Evolutionary conservation across 1,140 invertebrate genomes (phyloP), one percentile per base, ranked within the genome.

Genomic region (Drosophila kepulauana): DNA sequence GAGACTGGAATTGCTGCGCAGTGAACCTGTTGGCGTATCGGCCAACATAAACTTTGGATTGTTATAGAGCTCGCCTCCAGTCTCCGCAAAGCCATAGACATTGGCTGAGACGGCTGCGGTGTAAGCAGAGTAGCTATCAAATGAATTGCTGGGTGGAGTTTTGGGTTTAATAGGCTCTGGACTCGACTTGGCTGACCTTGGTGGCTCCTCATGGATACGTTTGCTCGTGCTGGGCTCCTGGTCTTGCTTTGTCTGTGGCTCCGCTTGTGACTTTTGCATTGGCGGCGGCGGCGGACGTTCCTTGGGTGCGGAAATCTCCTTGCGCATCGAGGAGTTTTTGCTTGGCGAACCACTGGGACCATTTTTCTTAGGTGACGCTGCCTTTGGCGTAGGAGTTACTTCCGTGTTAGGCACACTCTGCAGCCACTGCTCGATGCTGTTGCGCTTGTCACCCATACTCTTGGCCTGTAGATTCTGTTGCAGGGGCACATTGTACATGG

Each of bases 361-460:
- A 48, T 3, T 48, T 49, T 80, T 90, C 41, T 86, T 89, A 1
- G 63, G 48, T 0, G 62, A 28, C 0, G 43, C 6, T 1, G 43
- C 0, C 10, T 25, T 49, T 6, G 25, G 15, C 1, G 62, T 62
- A 41, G 51, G 56, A 1, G 57, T 11, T 0, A 68, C 25, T 30
- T 92, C 91, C 20, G 82, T 84, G 81, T 93, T 93, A 87, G 95
- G 95, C 11, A 97, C 95, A 82, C 96, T 95, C 87, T 97, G 96
- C 20, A 97, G 85, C 96, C 96, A 97, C 86, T 96, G 95, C 66
- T 96, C 93, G 5, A 97, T 96, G 81, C 94, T 96, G 68, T 93
- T 94, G 81, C 96, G 94, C 85, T 96, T 96, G 82, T 97, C 96
- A 3, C 95, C 94, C 59, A 92, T 65, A 35, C 86, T 68, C 59